Evolutionary conservation across 2,113 vertebrate genomes (phyloP).

Genomic region (Petrocephalus zakoni): DNA sequence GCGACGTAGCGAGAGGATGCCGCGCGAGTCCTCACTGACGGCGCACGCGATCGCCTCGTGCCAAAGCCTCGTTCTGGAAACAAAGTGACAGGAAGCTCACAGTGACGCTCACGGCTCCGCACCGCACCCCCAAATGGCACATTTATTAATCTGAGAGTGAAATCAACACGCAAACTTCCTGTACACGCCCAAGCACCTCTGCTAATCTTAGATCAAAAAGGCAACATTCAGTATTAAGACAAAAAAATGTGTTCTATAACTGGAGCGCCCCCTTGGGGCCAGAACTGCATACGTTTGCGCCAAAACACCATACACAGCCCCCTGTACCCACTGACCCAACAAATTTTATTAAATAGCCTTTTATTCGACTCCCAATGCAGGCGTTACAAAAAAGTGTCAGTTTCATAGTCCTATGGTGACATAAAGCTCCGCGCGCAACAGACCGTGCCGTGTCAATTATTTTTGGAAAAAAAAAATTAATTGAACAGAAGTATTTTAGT

Average conservation of each 20-base stretch:
- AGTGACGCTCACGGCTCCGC: neutral
- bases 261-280: neutral
- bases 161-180: neutral
- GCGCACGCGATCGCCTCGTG: neutral
- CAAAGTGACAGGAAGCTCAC: neutral
- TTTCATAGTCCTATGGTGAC: neutral
- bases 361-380: neutral
- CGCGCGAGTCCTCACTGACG: neutral
- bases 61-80: neutral
- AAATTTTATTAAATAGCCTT: neutral
- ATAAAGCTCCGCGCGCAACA: neutral
- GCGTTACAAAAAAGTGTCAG: neutral
- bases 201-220: neutral
- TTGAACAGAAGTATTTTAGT: conserved; percentile 43
- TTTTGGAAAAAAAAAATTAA: conserved; percentile 35
- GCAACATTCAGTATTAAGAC: neutral
- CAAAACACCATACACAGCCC: neutral
- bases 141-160: neutral
- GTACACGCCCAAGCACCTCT: neutral
- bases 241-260: neutral
- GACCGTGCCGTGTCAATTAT: conserved; percentile 16
- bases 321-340: neutral
- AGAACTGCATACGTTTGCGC: neutral
- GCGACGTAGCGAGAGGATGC: neutral
- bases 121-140: neutral